phyloP scores from a whole-genome alignment of 2,113 vertebrate species.

The Macroglossus sobrinus region DNA sequence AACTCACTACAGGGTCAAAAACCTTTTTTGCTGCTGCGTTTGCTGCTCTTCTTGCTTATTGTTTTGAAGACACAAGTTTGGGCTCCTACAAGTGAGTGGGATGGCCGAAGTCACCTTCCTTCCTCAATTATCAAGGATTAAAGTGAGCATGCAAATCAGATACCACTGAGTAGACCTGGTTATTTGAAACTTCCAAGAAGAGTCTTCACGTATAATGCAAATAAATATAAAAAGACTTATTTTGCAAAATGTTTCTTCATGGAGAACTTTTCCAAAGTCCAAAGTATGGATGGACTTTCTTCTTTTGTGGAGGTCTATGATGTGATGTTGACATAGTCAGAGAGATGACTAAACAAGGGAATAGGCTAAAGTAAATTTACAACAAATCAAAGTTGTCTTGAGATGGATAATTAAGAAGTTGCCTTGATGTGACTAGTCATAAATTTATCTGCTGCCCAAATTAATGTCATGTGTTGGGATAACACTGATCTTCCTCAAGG shows the following conservation, averaged over 20 bases:
- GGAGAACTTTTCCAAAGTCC: background rate
- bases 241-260: background rate
- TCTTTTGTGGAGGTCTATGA: background rate
- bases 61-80: background rate
- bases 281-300: background rate
- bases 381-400: background rate
- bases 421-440: background rate
- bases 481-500: background rate
- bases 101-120: background rate
- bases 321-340: background rate
- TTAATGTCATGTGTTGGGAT: background rate
- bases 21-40: background rate
- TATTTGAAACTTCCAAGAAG: background rate
- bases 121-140: background rate
- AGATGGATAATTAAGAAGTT: background rate
- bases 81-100: background rate
- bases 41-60: background rate
- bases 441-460: background rate
- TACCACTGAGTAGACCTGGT: background rate
- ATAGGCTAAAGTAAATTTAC: background rate
- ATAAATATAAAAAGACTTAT: background rate
- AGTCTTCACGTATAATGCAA: background rate
- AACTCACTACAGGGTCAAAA: background rate
- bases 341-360: background rate
- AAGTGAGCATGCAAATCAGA: background rate